Evolutionary conservation across 2,888 invertebrate species (phyloP).

Genomic region (Pammene fasciana): DNA sequence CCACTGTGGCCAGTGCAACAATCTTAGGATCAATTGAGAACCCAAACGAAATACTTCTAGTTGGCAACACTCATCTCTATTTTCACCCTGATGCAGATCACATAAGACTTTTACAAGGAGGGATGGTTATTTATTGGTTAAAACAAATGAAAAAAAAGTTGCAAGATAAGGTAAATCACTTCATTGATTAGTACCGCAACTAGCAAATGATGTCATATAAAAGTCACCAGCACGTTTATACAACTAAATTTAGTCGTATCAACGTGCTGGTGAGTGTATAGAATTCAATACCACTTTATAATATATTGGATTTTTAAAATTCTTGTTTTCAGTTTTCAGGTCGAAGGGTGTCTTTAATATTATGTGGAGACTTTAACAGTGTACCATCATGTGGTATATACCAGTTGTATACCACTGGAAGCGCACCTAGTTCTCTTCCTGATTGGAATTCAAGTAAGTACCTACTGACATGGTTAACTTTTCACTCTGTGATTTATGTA

Average conservation of each 20-base stretch:
- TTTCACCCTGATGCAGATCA: conserved; percentile 96
- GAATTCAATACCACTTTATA: background rate
- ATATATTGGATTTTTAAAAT: background rate
- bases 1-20: conserved; percentile 87
- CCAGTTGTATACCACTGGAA: conserved; percentile 88
- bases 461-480: background rate
- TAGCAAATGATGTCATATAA: too few species aligned
- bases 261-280: too few species aligned
- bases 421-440: conserved; percentile 84
- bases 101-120: conserved; percentile 93
- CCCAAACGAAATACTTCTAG: conserved; percentile 83
- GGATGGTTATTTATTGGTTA: conserved; percentile 88
- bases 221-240: too few species aligned
- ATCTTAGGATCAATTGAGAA: conserved; percentile 84
- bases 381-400: conserved; percentile 92
- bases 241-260: too few species aligned
- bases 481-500: background rate
- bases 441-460: conserved; percentile 92
- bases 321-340: conserved; percentile 56
- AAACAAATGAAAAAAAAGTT: conserved; percentile 79
- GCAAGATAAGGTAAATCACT: conserved; percentile 60
- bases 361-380: conserved; percentile 98
- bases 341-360: conserved; percentile 85
- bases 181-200: too few species aligned
- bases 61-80: conserved; percentile 96